Conservation (phyloP, 2,888 invertebrate species). For the Steinernema scapterisci region DNA sequence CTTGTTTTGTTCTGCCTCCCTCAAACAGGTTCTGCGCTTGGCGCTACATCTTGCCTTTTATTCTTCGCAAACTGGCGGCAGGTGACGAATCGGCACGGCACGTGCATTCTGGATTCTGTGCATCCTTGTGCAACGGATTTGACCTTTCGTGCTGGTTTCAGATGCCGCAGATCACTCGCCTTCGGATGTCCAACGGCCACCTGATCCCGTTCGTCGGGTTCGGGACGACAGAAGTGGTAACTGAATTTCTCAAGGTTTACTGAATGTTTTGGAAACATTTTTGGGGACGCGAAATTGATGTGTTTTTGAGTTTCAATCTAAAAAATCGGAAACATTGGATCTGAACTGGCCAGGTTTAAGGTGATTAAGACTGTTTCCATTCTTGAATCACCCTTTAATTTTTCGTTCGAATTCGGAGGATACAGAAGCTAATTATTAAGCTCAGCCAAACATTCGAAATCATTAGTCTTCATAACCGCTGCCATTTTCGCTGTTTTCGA, state of each 20-base stretch:
- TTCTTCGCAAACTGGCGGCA: not conserved
- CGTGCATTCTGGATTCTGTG: not conserved
- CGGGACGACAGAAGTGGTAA: slow-evolving; percentile 23
- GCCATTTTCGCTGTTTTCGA: no score
- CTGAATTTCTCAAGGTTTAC: not conserved
- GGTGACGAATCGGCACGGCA: no score
- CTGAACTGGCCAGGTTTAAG: no score
- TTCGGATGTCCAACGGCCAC: slow-evolving; percentile 14
- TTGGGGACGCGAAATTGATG: not conserved
- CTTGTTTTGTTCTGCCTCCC: not conserved
- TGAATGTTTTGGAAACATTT: not conserved
- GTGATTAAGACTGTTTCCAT: no score
- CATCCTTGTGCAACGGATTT: not conserved
- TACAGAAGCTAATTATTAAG: no score
- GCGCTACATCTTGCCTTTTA: not conserved
- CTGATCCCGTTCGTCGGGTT: slow-evolving; percentile 27
- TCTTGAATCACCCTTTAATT: no score
- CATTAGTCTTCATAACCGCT: no score
- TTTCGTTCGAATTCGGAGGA: no score
- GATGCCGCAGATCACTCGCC: slow-evolving; percentile 22
- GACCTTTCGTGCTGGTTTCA: not conserved
- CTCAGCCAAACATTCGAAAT: no score
- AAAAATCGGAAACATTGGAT: no score
- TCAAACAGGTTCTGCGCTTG: not conserved
- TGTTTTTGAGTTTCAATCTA: not conserved